Evolutionary conservation across 2,888 invertebrate genomes (phyloP).

Genomic region (Ectobius pallidus): DNA sequence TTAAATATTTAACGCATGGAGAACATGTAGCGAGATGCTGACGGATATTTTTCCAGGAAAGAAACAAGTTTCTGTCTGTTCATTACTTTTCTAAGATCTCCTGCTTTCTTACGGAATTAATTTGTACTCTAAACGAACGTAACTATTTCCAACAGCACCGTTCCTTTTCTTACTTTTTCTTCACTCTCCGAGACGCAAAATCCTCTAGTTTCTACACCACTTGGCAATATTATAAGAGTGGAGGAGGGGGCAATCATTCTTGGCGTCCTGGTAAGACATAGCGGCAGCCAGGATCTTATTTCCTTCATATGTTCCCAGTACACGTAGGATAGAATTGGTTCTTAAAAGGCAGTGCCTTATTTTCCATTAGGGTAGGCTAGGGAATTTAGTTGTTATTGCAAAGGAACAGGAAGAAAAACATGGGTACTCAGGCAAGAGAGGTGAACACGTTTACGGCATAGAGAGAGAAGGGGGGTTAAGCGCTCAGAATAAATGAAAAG

Average conservation of each 20-base stretch:
- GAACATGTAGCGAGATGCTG: too few relatives aligned
- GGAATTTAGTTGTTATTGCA: slow-evolving; percentile 31
- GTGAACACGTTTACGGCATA: neutral
- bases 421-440: neutral
- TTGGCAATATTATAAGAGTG: too few relatives aligned
- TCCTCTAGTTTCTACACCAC: too few relatives aligned
- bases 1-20: too few relatives aligned
- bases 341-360: slow-evolving; percentile 28
- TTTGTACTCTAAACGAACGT: too few relatives aligned
- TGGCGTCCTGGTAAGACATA: neutral
- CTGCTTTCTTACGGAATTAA: too few relatives aligned
- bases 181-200: too few relatives aligned
- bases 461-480: neutral
- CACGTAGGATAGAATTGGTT: slow-evolving; percentile 23
- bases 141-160: too few relatives aligned
- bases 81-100: too few relatives aligned
- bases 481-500: slow-evolving; percentile 4
- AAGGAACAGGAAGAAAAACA: slow-evolving; percentile 4
- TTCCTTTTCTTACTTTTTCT: too few relatives aligned
- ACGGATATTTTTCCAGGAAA: too few relatives aligned
- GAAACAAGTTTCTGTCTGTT: too few relatives aligned
- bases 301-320: slow-evolving; percentile 25
- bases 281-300: neutral
- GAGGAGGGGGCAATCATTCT: neutral
- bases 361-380: slow-evolving; percentile 28